These are phyloP conservation scores for Perdita meconis DNA, from an alignment of 2,888 invertebrate genomes.

Conservation along the genomic window DNA sequence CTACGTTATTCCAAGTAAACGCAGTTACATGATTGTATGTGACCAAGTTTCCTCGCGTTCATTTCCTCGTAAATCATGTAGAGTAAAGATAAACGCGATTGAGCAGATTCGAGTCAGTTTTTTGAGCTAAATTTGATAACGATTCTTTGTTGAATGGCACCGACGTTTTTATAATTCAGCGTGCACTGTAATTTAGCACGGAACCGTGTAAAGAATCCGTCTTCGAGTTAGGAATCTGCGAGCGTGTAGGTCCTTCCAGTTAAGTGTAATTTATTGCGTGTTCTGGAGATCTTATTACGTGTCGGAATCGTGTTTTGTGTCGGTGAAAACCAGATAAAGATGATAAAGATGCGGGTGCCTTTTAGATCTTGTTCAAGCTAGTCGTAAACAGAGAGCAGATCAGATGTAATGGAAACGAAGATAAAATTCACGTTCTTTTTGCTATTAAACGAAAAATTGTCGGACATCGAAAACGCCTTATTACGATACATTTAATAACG, in stretches of 20 bases:
- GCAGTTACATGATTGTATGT: background rate
- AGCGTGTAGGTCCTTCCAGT: conserved; percentile 36
- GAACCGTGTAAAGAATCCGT: conserved; percentile 26
- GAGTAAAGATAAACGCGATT: background rate
- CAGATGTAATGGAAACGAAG: conserved; percentile 55
- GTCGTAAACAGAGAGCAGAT: conserved; percentile 66
- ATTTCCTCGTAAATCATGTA: background rate
- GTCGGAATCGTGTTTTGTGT: conserved; percentile 29
- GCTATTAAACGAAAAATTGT: conserved; percentile 66
- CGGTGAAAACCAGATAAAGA: conserved; percentile 3
- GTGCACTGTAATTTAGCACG: conserved; percentile 4
- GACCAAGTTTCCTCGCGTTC: conserved; percentile 2
- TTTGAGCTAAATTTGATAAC: conserved; percentile 31
- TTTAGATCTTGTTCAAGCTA: conserved; percentile 68
- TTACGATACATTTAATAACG: conserved; percentile 67
- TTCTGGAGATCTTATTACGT: conserved; percentile 33
- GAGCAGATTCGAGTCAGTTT: conserved; percentile 20
- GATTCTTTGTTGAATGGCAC: conserved; percentile 20
- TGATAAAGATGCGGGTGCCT: conserved; percentile 62
- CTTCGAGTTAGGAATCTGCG: conserved; percentile 24
- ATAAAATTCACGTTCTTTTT: conserved; percentile 48
- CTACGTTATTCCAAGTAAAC: conserved; percentile 12
- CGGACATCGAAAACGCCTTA: conserved; percentile 82
- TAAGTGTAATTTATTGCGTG: conserved; percentile 19
- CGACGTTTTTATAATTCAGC: conserved; percentile 26